A percentile compares a stretch with the other conserved stretches of the same genome.
phyloP scores from a whole-genome alignment of 2,888 invertebrate genomes.

The Myopa tessellatipennis region DNA sequence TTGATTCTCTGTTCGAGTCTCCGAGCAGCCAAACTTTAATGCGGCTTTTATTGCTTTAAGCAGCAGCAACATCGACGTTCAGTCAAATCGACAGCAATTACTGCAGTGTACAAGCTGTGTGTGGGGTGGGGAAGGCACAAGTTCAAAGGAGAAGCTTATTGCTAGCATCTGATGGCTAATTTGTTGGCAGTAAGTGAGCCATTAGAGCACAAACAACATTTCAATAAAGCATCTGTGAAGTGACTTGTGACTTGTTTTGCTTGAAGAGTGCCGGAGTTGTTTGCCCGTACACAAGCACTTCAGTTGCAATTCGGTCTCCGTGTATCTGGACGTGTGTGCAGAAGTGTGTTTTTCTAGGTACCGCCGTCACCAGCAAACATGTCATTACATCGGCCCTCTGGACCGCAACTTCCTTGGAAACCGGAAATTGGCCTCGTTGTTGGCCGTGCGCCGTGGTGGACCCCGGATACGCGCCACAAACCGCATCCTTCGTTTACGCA shows the following conservation, averaged over 20 bases:
- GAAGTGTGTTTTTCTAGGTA: too few species aligned
- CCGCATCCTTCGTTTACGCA: conserved; percentile 51
- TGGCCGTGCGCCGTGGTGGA: conserved; percentile 62
- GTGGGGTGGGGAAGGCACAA: not conserved
- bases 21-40: not conserved
- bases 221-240: not conserved
- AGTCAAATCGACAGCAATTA: conserved; percentile 28
- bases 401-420: conserved; percentile 40
- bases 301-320: conserved; percentile 2
- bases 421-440: conserved; percentile 52
- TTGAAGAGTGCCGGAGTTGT: not conserved
- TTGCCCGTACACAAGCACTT: not conserved
- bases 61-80: not conserved
- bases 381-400: conserved; percentile 19
- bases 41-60: not conserved
- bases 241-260: not conserved
- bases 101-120: not conserved
- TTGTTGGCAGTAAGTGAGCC: conserved; percentile 64
- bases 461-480: conserved; percentile 46
- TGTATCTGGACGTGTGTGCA: too few species aligned
- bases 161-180: conserved; percentile 55
- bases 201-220: conserved; percentile 20
- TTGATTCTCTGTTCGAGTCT: not conserved
- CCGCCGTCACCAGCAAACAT: not conserved
- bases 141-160: not conserved